A percentile compares a stretch with the other conserved stretches of the same genome.
Evolutionary conservation across 2,797 vertebrate genomes (phyloP).

Genomic region (Betta splendens): DNA sequence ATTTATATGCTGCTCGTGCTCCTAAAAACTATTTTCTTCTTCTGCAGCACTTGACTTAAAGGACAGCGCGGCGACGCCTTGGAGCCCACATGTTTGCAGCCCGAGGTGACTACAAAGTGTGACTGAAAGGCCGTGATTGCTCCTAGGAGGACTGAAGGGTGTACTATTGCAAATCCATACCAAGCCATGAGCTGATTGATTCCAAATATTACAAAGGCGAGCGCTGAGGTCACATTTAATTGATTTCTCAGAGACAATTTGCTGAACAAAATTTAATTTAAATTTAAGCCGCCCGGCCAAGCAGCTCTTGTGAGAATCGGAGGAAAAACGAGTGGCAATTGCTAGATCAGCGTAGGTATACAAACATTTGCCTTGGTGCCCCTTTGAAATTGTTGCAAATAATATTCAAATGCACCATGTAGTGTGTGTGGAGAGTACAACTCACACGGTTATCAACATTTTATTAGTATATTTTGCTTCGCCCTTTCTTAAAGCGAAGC

Average conservation of each 20-base stretch:
- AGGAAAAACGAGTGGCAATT: slow-evolving; percentile 12
- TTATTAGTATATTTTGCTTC: background rate
- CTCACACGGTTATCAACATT: slow-evolving; percentile 11
- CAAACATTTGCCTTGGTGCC: slow-evolving; percentile 1
- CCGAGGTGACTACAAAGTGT: slow-evolving; percentile 54
- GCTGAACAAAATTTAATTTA: slow-evolving; percentile 46
- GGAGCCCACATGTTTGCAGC: slow-evolving; percentile 46
- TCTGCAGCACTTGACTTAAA: slow-evolving; percentile 45
- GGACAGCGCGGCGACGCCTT: slow-evolving; percentile 60
- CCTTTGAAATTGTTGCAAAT: slow-evolving; percentile 15
- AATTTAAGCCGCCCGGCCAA: slow-evolving; percentile 30
- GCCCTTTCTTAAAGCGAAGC: background rate
- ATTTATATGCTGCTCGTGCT: slow-evolving; percentile 43
- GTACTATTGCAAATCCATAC: slow-evolving; percentile 74
- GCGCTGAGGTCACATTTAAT: slow-evolving; percentile 64
- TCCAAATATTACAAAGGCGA: slow-evolving; percentile 70
- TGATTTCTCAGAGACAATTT: slow-evolving; percentile 67
- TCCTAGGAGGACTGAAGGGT: slow-evolving; percentile 69
- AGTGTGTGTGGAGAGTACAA: background rate
- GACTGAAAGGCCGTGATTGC: slow-evolving; percentile 69
- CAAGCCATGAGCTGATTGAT: slow-evolving; percentile 71
- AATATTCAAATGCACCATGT: background rate
- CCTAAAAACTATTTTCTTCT: slow-evolving; percentile 48
- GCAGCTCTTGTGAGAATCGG: slow-evolving; percentile 18
- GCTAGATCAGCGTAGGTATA: slow-evolving; percentile 23